These are phyloP conservation scores for Eriocheir sinensis DNA, from an alignment of 1,140 invertebrate genomes.

Conservation along the genomic window DNA sequence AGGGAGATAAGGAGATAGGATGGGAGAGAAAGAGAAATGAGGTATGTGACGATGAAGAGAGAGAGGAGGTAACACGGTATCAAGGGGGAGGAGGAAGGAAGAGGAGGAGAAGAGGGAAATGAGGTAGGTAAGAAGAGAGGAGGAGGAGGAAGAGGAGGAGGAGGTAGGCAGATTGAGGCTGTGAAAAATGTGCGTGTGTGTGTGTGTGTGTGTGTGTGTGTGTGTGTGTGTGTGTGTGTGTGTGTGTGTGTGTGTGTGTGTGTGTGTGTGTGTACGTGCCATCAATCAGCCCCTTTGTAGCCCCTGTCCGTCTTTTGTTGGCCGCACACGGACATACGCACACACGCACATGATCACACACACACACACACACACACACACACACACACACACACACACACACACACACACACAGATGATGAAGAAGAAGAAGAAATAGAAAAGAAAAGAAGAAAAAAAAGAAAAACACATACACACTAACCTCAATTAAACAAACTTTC, in stretches of 20 bases:
- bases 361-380: too few species aligned
- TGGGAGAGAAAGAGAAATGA: not conserved
- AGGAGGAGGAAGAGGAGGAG: not conserved
- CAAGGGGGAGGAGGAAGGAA: not conserved
- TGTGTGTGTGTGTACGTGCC: not conserved
- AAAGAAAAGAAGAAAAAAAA: too few species aligned
- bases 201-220: not conserved
- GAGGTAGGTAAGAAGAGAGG: not conserved
- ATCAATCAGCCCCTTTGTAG: not conserved
- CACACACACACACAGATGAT: too few species aligned
- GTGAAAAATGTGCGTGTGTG: slow-evolving; percentile 13
- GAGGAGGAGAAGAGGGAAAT: not conserved
- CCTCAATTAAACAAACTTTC: too few species aligned
- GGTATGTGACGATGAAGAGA: not conserved
- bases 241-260: not conserved
- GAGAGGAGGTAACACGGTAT: not conserved
- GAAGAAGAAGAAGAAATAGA: too few species aligned
- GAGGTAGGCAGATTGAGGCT: not conserved
- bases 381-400: too few species aligned
- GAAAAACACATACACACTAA: too few species aligned
- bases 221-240: not conserved
- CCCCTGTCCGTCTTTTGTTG: not conserved
- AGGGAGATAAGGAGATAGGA: not conserved
- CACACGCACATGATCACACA: too few species aligned
- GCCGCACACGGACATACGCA: not conserved